Percentiles rank a stretch among this genome's conserved stretches.
phyloP scores from a whole-genome alignment of 2,888 invertebrate species.

The Alloplasta piceator region DNA sequence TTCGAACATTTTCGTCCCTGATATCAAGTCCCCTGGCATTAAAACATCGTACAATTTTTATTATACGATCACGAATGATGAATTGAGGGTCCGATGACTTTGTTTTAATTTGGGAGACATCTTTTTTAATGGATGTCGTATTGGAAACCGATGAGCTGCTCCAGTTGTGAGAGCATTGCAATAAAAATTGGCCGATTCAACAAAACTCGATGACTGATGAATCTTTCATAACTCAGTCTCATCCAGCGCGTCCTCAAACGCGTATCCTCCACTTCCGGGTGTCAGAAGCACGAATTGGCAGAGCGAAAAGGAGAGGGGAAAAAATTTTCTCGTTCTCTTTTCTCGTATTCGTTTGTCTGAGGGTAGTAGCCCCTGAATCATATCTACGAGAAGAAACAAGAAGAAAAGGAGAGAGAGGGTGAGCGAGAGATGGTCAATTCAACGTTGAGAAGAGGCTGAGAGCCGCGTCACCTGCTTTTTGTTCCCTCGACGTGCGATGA shows the following conservation, averaged over 20 bases:
- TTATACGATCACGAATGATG: too few relatives aligned
- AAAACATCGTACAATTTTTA: too few relatives aligned
- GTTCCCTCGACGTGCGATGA: slow-evolving; percentile 50
- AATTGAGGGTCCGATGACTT: not conserved
- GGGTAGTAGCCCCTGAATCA: slow-evolving; percentile 22
- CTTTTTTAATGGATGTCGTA: not conserved
- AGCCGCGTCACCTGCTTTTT: slow-evolving; percentile 65
- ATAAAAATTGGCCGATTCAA: slow-evolving; percentile 5
- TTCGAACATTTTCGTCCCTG: not conserved
- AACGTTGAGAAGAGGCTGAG: slow-evolving; percentile 57
- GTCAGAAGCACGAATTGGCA: slow-evolving; percentile 37
- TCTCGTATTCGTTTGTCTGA: slow-evolving; percentile 23
- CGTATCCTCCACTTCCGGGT: slow-evolving; percentile 37
- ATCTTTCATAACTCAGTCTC: slow-evolving; percentile 7
- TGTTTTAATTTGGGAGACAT: slow-evolving; percentile 4
- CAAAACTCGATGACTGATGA: slow-evolving; percentile 12
- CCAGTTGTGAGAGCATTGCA: not conserved
- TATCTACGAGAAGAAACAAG: slow-evolving; percentile 39
- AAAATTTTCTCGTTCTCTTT: slow-evolving; percentile 11
- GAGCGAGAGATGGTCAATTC: slow-evolving; percentile 47
- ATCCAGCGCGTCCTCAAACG: not conserved
- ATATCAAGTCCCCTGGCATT: too few relatives aligned
- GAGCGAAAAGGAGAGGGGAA: slow-evolving; percentile 1
- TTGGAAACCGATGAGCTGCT: slow-evolving; percentile 5
- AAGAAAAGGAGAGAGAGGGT: slow-evolving; percentile 20